phyloP scores from a whole-genome alignment of 1,140 invertebrate species.

The Helicoverpa armigera region DNA sequence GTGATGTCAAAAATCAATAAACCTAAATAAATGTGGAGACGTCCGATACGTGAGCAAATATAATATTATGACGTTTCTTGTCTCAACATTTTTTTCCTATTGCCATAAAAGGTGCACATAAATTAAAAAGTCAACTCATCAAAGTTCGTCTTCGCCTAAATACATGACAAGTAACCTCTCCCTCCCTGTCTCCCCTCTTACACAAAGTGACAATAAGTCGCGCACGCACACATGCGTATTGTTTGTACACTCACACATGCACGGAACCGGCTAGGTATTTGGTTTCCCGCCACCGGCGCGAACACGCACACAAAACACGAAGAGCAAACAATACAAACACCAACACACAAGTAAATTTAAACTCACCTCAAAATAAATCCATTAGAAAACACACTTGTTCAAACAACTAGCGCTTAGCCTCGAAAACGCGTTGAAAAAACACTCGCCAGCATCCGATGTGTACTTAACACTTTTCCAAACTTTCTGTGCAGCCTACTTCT shows the following conservation, averaged over 20 bases:
- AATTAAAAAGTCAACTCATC: constrained; percentile 85
- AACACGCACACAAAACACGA: constrained; percentile 85
- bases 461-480: constrained; percentile 85
- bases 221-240: constrained; percentile 70
- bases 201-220: constrained; percentile 84
- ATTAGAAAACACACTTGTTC: constrained; percentile 87
- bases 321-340: constrained; percentile 86
- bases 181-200: constrained; percentile 79
- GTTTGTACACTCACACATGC: constrained; percentile 80
- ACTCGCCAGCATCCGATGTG: constrained; percentile 80
- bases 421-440: constrained; percentile 86
- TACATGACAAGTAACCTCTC: constrained; percentile 83
- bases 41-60: constrained; percentile 64
- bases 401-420: constrained; percentile 86
- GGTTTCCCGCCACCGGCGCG: constrained; percentile 85
- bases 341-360: constrained; percentile 86
- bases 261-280: constrained; percentile 81
- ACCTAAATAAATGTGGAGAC: constrained; percentile 60
- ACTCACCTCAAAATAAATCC: constrained; percentile 87
- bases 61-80: constrained; percentile 50
- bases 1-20: constrained; percentile 76
- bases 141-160: constrained; percentile 84
- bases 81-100: constrained; percentile 57
- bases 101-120: constrained; percentile 71
- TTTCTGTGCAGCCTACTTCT: constrained; percentile 77